These are phyloP conservation scores for Prolemur simus DNA, from an alignment of 2,113 vertebrate genomes.

Conservation along the genomic window DNA sequence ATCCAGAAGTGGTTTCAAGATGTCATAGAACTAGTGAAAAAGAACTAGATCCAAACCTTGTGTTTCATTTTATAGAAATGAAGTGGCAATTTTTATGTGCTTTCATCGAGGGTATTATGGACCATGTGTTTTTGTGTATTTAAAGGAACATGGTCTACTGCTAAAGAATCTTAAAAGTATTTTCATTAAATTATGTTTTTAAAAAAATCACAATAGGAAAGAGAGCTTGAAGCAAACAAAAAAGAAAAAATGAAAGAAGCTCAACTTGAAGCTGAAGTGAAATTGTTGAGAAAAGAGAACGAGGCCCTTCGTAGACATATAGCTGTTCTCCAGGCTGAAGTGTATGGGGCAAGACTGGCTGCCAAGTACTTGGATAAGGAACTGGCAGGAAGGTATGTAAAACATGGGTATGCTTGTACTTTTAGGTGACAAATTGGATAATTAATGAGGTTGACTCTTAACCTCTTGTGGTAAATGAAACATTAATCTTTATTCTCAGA, in stretches of 20 bases:
- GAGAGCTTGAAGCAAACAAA: constrained; percentile 94
- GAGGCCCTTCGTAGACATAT: constrained; percentile 98
- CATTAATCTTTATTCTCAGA: not conserved
- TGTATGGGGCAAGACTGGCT: constrained; percentile 97
- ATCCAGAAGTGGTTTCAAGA: not conserved
- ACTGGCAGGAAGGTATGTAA: constrained; percentile 93
- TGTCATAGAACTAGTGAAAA: not conserved
- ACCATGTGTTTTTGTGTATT: constrained; percentile 33
- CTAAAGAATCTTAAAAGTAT: constrained; percentile 13
- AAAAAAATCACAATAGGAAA: constrained; percentile 73
- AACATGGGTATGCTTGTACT: not conserved
- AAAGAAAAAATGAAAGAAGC: constrained; percentile 95
- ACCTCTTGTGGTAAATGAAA: not conserved
- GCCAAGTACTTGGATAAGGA: constrained; percentile 99
- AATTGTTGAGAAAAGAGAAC: constrained; percentile 94
- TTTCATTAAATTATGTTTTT: constrained; percentile 47
- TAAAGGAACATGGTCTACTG: not conserved
- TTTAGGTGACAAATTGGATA: not conserved
- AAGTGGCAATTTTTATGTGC: constrained; percentile 32
- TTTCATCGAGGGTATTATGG: constrained; percentile 27
- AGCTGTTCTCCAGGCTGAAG: constrained; percentile 97
- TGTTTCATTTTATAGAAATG: not conserved
- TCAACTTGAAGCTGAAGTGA: constrained; percentile 94
- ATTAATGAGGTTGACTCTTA: not conserved
- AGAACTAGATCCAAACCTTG: not conserved